A percentile compares a stretch with the other conserved stretches of the same genome.
phyloP scores from a whole-genome alignment of 2,797 vertebrate species.

The Hozukius guyotensis region DNA sequence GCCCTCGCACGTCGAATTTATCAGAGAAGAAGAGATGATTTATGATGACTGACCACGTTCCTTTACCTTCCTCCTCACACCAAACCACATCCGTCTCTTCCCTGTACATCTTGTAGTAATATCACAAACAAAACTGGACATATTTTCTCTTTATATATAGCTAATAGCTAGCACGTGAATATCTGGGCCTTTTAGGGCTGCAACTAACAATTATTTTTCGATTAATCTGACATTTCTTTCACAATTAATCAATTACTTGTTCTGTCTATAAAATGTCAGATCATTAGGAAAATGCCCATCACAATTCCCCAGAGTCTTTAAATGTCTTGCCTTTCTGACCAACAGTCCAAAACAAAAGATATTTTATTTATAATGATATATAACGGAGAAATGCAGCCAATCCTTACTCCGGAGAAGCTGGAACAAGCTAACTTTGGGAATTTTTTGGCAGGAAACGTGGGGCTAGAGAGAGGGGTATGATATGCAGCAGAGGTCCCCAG shows the following conservation, averaged over 20 bases:
- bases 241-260: neutral
- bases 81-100: neutral
- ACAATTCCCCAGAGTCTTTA: neutral
- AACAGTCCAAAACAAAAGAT: neutral
- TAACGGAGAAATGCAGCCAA: neutral
- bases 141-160: neutral
- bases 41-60: neutral
- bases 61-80: neutral
- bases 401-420: too few species aligned
- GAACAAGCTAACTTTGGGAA: neutral
- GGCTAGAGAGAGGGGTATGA: neutral
- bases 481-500: neutral
- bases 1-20: neutral
- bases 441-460: neutral
- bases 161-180: too few species aligned
- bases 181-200: too few species aligned
- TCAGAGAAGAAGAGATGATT: constrained; percentile 4
- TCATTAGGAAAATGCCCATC: neutral
- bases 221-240: too few species aligned
- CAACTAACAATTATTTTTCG: neutral
- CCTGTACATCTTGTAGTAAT: neutral
- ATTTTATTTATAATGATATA: neutral
- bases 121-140: neutral
- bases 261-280: neutral
- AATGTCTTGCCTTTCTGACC: neutral